These are phyloP conservation scores for Microtus montanus DNA, from an alignment of 2,113 vertebrate genomes.

Conservation along the genomic window DNA sequence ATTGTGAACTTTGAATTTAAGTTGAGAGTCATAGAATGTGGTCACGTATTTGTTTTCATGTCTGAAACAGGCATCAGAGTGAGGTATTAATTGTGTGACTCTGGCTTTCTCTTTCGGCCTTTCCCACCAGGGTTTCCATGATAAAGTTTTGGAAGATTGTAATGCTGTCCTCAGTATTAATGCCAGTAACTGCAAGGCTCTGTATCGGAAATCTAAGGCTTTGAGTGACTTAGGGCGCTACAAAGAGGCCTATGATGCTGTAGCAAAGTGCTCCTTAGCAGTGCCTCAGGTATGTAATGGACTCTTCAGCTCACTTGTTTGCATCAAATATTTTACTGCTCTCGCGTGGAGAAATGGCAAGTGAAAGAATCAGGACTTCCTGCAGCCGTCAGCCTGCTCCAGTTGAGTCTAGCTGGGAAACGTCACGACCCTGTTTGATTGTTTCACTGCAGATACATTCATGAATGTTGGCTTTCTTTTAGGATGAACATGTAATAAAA, in stretches of 20 bases:
- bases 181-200: conserved; percentile 92
- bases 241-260: conserved; percentile 95
- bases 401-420: background rate
- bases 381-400: background rate
- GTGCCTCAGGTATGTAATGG: conserved; percentile 93
- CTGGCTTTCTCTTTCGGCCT: conserved; percentile 6
- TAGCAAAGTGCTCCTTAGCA: conserved; percentile 95
- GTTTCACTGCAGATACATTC: background rate
- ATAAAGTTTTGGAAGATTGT: conserved; percentile 94
- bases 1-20: background rate
- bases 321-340: background rate
- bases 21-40: background rate
- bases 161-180: conserved; percentile 92
- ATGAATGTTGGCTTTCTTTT: conserved; percentile 36
- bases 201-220: conserved; percentile 94
- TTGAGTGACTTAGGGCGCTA: conserved; percentile 92
- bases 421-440: background rate
- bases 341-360: background rate
- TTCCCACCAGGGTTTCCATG: conserved; percentile 88
- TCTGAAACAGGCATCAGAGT: background rate
- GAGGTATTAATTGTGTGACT: background rate
- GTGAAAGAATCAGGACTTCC: background rate
- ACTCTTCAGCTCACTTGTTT: background rate
- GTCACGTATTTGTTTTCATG: background rate
- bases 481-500: conserved; percentile 96